These are phyloP conservation scores for Adelphocoris suturalis DNA, from an alignment of 2,888 invertebrate species.

Conservation along the genomic window DNA sequence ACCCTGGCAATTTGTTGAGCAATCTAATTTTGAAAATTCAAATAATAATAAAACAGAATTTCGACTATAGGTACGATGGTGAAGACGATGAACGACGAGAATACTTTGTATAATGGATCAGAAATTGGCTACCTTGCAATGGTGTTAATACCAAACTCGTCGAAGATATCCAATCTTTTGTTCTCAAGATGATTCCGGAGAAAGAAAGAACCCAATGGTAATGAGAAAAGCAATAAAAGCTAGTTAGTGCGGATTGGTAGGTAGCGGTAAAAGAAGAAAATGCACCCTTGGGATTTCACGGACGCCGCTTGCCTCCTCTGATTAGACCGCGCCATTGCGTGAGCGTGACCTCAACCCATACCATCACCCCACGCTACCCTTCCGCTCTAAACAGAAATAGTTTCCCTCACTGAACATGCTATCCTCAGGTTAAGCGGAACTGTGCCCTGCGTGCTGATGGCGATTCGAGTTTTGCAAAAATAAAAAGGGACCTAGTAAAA, in stretches of 20 bases:
- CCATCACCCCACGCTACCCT: conserved; percentile 16
- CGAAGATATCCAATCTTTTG: background rate
- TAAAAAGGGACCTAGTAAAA: background rate
- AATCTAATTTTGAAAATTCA: no score
- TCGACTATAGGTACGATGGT: no score
- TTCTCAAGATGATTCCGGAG: background rate
- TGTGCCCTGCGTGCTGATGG: background rate
- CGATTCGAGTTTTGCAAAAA: background rate
- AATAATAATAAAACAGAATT: no score
- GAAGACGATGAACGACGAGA: no score
- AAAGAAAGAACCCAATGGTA: background rate
- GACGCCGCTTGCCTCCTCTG: background rate
- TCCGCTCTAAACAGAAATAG: conserved; percentile 12
- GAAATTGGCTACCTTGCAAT: no score
- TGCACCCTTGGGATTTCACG: conserved; percentile 12
- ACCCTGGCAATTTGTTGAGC: no score
- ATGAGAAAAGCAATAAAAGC: conserved; percentile 27
- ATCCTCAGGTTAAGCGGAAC: background rate
- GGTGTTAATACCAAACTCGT: no score
- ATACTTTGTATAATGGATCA: no score
- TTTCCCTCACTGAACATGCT: conserved; percentile 14
- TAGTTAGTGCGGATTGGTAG: conserved; percentile 18
- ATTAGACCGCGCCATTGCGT: conserved; percentile 34
- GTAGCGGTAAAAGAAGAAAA: background rate
- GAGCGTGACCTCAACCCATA: conserved; percentile 21